Conservation (phyloP, 2,113 vertebrate species). For the Tricholaema leucomelas region DNA sequence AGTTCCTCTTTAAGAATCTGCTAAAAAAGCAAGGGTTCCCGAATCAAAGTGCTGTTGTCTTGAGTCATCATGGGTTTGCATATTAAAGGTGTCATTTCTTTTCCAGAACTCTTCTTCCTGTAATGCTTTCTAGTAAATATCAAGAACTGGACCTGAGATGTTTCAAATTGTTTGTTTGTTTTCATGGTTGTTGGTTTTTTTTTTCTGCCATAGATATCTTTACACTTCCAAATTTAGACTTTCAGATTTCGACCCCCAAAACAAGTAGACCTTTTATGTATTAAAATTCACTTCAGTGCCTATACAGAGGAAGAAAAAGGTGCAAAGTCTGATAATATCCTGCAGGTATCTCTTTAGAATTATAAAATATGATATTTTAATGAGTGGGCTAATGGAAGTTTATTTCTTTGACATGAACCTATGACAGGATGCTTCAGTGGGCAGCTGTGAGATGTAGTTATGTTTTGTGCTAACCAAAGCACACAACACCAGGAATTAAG, state of each 20-base stretch:
- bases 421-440: background rate
- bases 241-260: background rate
- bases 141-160: background rate
- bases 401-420: background rate
- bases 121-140: background rate
- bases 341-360: background rate
- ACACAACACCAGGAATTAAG: background rate
- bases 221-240: background rate
- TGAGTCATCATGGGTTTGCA: background rate
- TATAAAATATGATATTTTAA: background rate
- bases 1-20: background rate
- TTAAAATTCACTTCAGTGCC: background rate
- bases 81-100: background rate
- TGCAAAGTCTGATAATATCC: background rate
- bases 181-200: background rate
- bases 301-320: background rate
- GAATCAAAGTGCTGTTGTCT: background rate
- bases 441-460: background rate
- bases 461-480: background rate
- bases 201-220: background rate
- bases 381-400: background rate
- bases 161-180: background rate
- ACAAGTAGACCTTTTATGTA: background rate
- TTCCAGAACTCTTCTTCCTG: background rate
- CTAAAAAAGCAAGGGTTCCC: background rate